These are phyloP conservation scores for Catharus ustulatus DNA, from an alignment of 2,797 vertebrate species.

Conservation along the genomic window DNA sequence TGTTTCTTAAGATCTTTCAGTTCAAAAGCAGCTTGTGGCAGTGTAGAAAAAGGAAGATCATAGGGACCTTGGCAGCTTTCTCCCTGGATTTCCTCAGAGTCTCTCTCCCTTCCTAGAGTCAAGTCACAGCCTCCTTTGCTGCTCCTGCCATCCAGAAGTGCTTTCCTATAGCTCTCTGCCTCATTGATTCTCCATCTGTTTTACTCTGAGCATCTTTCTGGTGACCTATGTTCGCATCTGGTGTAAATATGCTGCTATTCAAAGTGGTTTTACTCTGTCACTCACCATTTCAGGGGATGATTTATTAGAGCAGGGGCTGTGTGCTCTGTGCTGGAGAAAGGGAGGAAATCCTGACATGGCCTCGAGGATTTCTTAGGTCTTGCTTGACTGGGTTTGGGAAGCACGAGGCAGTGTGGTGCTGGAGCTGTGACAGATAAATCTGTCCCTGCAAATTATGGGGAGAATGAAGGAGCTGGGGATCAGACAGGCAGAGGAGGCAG, in stretches of 20 bases:
- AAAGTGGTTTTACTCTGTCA: conserved; percentile 23
- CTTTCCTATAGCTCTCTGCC: conserved; percentile 21
- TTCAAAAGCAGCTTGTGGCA: background rate
- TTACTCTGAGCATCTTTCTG: conserved; percentile 37
- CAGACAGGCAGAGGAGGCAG: background rate
- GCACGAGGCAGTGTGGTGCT: background rate
- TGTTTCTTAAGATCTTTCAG: background rate
- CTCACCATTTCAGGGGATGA: conserved; percentile 19
- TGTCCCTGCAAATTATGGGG: background rate
- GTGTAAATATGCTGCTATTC: conserved; percentile 49
- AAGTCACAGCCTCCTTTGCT: background rate
- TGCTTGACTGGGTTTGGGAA: background rate
- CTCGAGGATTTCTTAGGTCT: background rate
- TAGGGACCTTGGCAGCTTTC: background rate
- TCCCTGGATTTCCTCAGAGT: background rate
- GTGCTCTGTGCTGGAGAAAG: background rate
- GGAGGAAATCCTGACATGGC: background rate
- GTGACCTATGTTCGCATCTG: conserved; percentile 55
- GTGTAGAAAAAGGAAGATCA: background rate
- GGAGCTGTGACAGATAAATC: background rate
- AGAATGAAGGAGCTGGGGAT: background rate
- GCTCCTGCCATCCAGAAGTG: conserved; percentile 12
- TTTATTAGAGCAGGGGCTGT: background rate
- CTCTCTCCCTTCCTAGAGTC: background rate
- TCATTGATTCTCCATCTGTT: conserved; percentile 67